Percentiles rank a stretch among this genome's conserved stretches.
Conservation (phyloP, 2,797 vertebrate species). For the Smutsia temminckii region DNA sequence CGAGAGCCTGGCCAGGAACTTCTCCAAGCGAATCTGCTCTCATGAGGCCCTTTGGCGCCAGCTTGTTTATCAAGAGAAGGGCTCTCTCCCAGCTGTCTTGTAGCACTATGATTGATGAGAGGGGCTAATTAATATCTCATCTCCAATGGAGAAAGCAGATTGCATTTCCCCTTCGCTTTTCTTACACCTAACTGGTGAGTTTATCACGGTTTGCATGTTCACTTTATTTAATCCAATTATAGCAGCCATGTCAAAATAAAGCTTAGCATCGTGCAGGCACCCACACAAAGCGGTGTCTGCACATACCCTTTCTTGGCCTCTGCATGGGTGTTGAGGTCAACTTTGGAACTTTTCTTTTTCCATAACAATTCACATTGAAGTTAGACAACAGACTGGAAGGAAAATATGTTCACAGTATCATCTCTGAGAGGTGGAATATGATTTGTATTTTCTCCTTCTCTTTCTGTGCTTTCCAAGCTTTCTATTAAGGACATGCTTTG, state of each 20-base stretch:
- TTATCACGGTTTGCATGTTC: neutral
- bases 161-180: neutral
- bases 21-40: slow-evolving; percentile 49
- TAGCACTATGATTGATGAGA: slow-evolving; percentile 39
- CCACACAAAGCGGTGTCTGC: neutral
- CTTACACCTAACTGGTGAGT: neutral
- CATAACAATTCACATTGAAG: neutral
- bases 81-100: slow-evolving; percentile 32
- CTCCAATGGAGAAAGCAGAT: slow-evolving; percentile 46
- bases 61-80: slow-evolving; percentile 40
- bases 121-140: slow-evolving; percentile 62
- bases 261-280: neutral
- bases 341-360: neutral
- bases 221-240: slow-evolving; percentile 12
- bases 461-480: neutral
- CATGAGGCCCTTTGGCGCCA: slow-evolving; percentile 49
- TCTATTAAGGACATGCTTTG: neutral
- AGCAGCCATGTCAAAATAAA: neutral
- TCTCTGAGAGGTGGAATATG: neutral
- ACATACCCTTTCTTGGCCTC: neutral
- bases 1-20: slow-evolving; percentile 38
- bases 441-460: neutral
- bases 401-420: neutral
- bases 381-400: neutral
- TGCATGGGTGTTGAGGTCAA: neutral